Evolutionary conservation across 92 coral and sea anemone genomes (phyloP).

Genomic region (Siderastrea radians): DNA sequence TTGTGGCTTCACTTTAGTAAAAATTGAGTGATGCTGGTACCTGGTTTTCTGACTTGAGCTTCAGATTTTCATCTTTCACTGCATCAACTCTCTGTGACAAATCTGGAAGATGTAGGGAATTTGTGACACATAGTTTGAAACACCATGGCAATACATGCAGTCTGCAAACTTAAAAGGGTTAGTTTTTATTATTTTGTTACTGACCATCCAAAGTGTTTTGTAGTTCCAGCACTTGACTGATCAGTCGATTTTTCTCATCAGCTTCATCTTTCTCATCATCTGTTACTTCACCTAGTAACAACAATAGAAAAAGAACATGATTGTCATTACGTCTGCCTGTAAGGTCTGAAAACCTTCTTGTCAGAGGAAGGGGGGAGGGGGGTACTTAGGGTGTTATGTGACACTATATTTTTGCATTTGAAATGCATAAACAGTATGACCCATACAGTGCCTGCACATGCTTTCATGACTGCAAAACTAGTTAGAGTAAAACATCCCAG

Average conservation of each 20-base stretch:
- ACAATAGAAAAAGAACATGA: not conserved
- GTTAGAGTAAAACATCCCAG: too few species aligned
- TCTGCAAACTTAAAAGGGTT: too few species aligned
- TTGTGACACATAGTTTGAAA: not conserved
- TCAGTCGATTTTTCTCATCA: conserved; percentile 92
- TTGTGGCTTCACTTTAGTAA: too few species aligned
- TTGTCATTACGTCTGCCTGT: not conserved
- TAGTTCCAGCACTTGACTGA: conserved; percentile 94
- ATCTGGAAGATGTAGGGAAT: conserved; percentile 48
- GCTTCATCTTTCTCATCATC: conserved; percentile 87
- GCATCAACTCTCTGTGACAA: conserved; percentile 99
- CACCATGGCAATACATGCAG: not conserved
- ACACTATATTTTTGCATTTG: too few species aligned
- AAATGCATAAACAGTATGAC: too few species aligned
- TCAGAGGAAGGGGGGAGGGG: not conserved
- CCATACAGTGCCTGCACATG: too few species aligned
- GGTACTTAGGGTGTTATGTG: not conserved
- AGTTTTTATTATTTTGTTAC: not conserved
- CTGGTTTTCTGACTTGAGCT: conserved; percentile 98
- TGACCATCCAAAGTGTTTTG: conserved; percentile 99
- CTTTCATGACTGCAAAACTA: too few species aligned
- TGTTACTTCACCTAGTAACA: not conserved
- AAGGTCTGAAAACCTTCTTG: too few species aligned
- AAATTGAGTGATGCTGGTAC: conserved; percentile 36
- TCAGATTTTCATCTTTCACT: conserved; percentile 97